These are phyloP conservation scores for Atta cephalotes DNA, from an alignment of 1,140 invertebrate species.

Conservation along the genomic window DNA sequence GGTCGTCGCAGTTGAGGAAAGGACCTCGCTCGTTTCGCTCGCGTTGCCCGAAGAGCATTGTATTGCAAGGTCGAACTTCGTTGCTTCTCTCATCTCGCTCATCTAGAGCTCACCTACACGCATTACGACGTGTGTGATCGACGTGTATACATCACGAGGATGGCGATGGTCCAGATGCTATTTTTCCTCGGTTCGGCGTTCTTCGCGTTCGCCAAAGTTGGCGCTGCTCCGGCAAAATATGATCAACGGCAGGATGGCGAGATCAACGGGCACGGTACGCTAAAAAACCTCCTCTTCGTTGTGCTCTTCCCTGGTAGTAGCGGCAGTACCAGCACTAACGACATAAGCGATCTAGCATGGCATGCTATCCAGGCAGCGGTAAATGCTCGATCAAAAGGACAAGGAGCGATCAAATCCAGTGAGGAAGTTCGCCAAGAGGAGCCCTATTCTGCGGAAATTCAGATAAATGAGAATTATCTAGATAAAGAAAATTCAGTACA, in stretches of 20 bases:
- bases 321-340: background rate
- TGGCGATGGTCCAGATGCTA: conserved; percentile 12
- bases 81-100: conserved; percentile 53
- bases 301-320: conserved; percentile 68
- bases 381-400: background rate
- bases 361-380: conserved; percentile 54
- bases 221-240: conserved; percentile 76
- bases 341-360: conserved; percentile 62
- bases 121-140: conserved; percentile 48
- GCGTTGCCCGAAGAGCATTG: conserved; percentile 51
- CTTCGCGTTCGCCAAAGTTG: background rate
- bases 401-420: conserved; percentile 12
- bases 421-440: background rate
- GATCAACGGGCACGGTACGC: conserved; percentile 82
- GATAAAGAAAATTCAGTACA: conserved; percentile 52
- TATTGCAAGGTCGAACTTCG: conserved; percentile 2
- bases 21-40: conserved; percentile 40
- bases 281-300: conserved; percentile 84
- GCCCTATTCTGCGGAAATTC: conserved; percentile 57
- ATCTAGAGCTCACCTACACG: background rate
- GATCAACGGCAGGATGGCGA: conserved; percentile 85
- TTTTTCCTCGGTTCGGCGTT: conserved; percentile 31
- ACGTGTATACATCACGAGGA: conserved; percentile 1
- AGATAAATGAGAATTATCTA: conserved; percentile 56
- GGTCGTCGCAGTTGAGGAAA: conserved; percentile 57